These are phyloP conservation scores for Leuciscus idus DNA, from an alignment of 2,113 vertebrate genomes.

Conservation along the genomic window DNA sequence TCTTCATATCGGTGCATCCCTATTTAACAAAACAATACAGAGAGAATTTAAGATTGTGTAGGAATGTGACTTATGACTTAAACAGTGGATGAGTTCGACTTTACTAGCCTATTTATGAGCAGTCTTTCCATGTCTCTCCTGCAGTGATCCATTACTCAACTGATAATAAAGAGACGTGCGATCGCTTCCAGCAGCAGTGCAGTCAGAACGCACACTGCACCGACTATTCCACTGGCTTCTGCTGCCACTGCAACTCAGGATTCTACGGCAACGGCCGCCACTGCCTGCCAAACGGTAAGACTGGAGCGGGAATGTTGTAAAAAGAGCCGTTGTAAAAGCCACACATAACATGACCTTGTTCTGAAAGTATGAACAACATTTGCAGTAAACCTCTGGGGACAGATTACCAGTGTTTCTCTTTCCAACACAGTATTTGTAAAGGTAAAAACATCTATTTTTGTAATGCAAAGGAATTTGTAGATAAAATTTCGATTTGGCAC, in stretches of 20 bases:
- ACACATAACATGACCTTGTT: neutral
- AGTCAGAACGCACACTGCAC: constrained; percentile 87
- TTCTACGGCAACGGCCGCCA: constrained; percentile 90
- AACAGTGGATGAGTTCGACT: neutral
- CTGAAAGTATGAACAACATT: neutral
- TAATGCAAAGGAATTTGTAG: neutral
- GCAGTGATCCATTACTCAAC: constrained; percentile 84
- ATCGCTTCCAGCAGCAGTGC: constrained; percentile 79
- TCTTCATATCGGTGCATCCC: no score
- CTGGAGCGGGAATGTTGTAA: neutral
- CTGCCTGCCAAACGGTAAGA: constrained; percentile 87
- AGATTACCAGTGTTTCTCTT: constrained; percentile 1
- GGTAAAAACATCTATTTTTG: neutral
- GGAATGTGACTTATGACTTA: neutral
- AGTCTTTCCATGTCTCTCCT: constrained; percentile 36
- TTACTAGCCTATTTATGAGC: neutral
- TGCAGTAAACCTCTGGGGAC: constrained; percentile 2
- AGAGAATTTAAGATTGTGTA: neutral
- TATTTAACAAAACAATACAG: neutral
- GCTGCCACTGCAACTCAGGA: constrained; percentile 87
- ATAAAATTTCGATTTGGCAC: neutral
- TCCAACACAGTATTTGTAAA: neutral
- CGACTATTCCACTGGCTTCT: constrained; percentile 85
- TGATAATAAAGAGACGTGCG: constrained; percentile 81
- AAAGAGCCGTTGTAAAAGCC: neutral